phyloP scores from a whole-genome alignment of 2,888 invertebrate genomes.

The Sympetrum striolatum region DNA sequence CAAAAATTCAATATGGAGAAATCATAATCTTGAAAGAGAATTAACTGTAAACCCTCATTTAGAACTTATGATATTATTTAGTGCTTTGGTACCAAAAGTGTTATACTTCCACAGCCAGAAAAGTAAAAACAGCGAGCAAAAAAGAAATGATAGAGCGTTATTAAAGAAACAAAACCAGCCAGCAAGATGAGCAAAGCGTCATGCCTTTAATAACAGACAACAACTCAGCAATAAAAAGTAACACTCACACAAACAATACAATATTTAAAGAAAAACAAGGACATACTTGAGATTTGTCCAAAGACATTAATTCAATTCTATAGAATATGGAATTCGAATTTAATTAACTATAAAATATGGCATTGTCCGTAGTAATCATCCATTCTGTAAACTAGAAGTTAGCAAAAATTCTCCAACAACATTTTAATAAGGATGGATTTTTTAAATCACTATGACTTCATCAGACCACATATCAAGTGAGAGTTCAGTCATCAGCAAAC shows the following conservation, averaged over 20 bases:
- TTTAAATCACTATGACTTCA: not conserved
- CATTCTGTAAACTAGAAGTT: not conserved
- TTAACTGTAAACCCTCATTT: not conserved
- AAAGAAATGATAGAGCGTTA: not conserved
- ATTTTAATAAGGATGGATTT: not conserved
- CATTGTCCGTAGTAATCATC: not conserved
- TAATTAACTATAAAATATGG: not conserved
- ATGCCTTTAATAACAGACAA: not conserved
- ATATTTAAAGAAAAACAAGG: not conserved
- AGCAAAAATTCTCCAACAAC: not conserved
- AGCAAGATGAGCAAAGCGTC: not conserved
- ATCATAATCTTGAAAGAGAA: not conserved
- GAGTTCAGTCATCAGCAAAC: not conserved
- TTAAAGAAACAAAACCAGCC: not conserved
- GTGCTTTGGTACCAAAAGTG: not conserved
- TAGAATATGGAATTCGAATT: not conserved
- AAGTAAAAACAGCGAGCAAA: not conserved
- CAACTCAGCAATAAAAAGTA: not conserved
- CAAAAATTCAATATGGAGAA: not conserved
- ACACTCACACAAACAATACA: not conserved
- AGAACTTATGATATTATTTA: not conserved
- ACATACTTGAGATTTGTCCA: not conserved
- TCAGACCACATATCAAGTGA: not conserved
- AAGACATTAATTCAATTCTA: not conserved
- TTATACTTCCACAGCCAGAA: not conserved